Percentiles rank a stretch among this genome's conserved stretches.
Conservation (phyloP, 1,140 invertebrate species). For the Pinna nobilis region DNA sequence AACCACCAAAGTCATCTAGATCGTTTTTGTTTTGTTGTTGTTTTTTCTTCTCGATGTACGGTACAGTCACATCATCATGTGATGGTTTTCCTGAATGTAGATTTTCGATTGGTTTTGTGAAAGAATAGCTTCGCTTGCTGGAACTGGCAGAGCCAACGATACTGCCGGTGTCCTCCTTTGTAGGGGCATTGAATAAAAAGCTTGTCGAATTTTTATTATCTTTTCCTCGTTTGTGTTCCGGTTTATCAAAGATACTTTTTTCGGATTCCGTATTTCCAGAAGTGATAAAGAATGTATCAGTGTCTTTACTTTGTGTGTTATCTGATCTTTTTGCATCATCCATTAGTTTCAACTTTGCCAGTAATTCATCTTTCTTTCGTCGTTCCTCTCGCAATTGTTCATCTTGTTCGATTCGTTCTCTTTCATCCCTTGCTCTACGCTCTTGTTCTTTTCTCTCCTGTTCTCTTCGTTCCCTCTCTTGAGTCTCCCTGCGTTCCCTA, state of each 20-base stretch:
- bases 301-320: slow-evolving; percentile 10
- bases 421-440: slow-evolving; percentile 45
- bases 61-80: slow-evolving; percentile 55
- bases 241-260: too few relatives aligned
- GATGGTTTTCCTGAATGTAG: slow-evolving; percentile 63
- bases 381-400: slow-evolving; percentile 51
- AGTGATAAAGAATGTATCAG: slow-evolving; percentile 9
- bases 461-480: slow-evolving; percentile 40
- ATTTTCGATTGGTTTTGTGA: slow-evolving; percentile 61
- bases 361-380: slow-evolving; percentile 61
- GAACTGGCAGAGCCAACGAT: slow-evolving; percentile 26
- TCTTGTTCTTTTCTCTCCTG: slow-evolving; percentile 40
- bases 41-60: slow-evolving; percentile 53
- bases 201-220: slow-evolving; percentile 13
- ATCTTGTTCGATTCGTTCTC: slow-evolving; percentile 55
- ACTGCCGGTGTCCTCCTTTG: slow-evolving; percentile 24
- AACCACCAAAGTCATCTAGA: slow-evolving; percentile 34
- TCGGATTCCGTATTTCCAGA: background rate
- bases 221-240: slow-evolving; percentile 15
- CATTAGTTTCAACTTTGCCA: slow-evolving; percentile 52
- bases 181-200: slow-evolving; percentile 18
- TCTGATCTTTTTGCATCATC: slow-evolving; percentile 47
- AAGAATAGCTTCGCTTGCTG: slow-evolving; percentile 50
- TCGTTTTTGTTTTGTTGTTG: slow-evolving; percentile 45
- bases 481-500: slow-evolving; percentile 26